Percentiles rank a stretch among this genome's conserved stretches.
Conservation (phyloP, 2,888 invertebrate genomes). For the Listrodromus nycthemerus region DNA sequence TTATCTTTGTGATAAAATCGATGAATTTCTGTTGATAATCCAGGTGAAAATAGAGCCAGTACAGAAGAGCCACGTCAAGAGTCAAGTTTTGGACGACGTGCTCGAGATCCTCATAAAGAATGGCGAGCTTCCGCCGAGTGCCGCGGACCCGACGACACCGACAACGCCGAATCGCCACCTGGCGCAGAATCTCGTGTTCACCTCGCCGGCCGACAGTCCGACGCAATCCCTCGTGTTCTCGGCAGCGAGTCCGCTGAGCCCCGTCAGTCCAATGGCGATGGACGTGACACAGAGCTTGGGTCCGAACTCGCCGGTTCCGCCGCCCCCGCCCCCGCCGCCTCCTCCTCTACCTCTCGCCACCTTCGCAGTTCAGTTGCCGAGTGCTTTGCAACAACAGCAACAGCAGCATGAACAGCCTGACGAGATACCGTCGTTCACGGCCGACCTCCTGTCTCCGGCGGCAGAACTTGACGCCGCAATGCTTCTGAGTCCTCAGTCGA, state of each 20-base stretch:
- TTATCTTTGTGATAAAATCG: not conserved
- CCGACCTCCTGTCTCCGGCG: conserved; percentile 83
- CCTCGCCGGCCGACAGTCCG: conserved; percentile 80
- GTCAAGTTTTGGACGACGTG: conserved; percentile 96
- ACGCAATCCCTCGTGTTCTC: conserved; percentile 80
- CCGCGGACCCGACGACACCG: conserved; percentile 89
- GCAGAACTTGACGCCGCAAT: conserved; percentile 83
- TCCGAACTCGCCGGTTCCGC: conserved; percentile 77
- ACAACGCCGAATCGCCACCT: conserved; percentile 85
- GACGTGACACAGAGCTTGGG: conserved; percentile 80
- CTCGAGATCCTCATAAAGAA: conserved; percentile 97
- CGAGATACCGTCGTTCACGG: conserved; percentile 77
- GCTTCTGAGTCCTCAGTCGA: conserved; percentile 81
- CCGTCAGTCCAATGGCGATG: conserved; percentile 81
- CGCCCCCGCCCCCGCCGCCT: conserved; percentile 81
- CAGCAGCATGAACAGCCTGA: conserved; percentile 74
- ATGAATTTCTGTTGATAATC: conserved; percentile 1
- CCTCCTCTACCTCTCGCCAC: conserved; percentile 84
- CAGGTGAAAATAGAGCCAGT: conserved; percentile 84
- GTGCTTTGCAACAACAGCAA: conserved; percentile 77
- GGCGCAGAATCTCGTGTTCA: conserved; percentile 82
- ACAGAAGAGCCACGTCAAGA: conserved; percentile 85
- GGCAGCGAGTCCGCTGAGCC: conserved; percentile 79
- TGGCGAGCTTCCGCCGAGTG: conserved; percentile 96
- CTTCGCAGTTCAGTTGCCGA: conserved; percentile 83